phyloP scores from a whole-genome alignment of 2,797 vertebrate genomes.

The Hipposideros larvatus region DNA sequence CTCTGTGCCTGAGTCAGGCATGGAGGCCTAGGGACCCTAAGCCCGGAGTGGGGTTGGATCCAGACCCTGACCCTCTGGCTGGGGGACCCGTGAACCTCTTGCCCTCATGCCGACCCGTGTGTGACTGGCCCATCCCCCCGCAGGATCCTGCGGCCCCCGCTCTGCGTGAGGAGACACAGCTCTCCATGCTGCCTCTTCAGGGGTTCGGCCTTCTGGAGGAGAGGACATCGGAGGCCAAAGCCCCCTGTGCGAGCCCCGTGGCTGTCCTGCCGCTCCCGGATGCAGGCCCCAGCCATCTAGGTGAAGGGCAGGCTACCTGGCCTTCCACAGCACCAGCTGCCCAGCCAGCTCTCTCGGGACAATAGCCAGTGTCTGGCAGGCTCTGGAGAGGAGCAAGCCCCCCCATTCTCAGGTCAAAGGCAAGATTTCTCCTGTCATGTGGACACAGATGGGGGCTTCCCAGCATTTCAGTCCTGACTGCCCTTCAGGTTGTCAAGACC shows the following conservation, averaged over 20 bases:
- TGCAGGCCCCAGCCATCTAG: not conserved
- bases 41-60: not conserved
- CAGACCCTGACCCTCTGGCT: not conserved
- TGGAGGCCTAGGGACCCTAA: not conserved
- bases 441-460: not conserved
- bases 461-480: not conserved
- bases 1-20: not conserved
- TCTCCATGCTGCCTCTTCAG: slow-evolving; percentile 92
- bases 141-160: slow-evolving; percentile 80
- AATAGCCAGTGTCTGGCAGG: not conserved
- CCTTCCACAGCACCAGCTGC: not conserved
- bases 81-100: not conserved
- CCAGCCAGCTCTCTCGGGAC: not conserved
- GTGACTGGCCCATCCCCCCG: slow-evolving; percentile 83
- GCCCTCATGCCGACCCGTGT: not conserved
- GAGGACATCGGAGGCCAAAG: slow-evolving; percentile 51
- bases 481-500: not conserved
- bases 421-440: slow-evolving; percentile 81
- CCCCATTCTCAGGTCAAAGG: slow-evolving; percentile 95
- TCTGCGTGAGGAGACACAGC: slow-evolving; percentile 89
- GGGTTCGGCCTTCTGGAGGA: slow-evolving; percentile 91
- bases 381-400: slow-evolving; percentile 68
- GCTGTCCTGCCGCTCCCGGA: not conserved
- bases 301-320: slow-evolving; percentile 90
- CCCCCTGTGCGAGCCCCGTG: not conserved